Evolutionary conservation across 2,888 invertebrate genomes (phyloP), one percentile per base, ranked within the genome.

Genomic region (Pomacea canaliculata): DNA sequence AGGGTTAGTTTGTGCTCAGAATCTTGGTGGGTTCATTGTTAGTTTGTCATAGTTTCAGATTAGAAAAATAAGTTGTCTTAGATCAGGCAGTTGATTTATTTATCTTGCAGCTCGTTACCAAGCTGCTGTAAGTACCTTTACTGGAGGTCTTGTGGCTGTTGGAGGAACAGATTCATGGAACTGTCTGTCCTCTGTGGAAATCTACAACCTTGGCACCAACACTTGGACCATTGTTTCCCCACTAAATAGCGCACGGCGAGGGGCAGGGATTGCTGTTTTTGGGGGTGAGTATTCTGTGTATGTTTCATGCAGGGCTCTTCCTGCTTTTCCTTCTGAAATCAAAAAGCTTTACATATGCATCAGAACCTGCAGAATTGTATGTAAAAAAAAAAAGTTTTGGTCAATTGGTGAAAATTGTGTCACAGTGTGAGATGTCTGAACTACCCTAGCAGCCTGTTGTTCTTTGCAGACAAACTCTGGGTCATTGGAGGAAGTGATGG

Each of bases 161-260:
- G 97, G 96, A 78, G 96, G 97, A 51, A 95, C 95, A 90, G 96
- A 96, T 91, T 93, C 94, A n/a, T 96, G 96, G 96, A 95, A 94
- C 91, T 96, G 96, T 90, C 92, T 96, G 48, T 93, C 92, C 81
- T 93, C 94, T 0, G 94, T 94, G 0, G 95, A 95, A 89, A 92
- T 93, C 7, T 95, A 94, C 87, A 93, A 94, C 87, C 94, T 94
- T 0, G 91, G 91, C 70, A 92, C 92, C 2, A 92, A 94, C 84
- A 86, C 89, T 1, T 95, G 95, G 95, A 90, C 93, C 73, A 92
- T 93, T 46, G 94, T 94, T 19, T 93, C 93, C 82, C 63, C 63
- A 23, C 93, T 96, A 88, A 94, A 94, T 73, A 94, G 94, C 19
- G 93, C 94, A 77, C 92, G 96, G 73, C 79, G 91, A 49, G 91